Evolutionary conservation across 2,888 invertebrate genomes (phyloP), one percentile per base, ranked within the genome.

Genomic region (Amaurobius ferox): DNA sequence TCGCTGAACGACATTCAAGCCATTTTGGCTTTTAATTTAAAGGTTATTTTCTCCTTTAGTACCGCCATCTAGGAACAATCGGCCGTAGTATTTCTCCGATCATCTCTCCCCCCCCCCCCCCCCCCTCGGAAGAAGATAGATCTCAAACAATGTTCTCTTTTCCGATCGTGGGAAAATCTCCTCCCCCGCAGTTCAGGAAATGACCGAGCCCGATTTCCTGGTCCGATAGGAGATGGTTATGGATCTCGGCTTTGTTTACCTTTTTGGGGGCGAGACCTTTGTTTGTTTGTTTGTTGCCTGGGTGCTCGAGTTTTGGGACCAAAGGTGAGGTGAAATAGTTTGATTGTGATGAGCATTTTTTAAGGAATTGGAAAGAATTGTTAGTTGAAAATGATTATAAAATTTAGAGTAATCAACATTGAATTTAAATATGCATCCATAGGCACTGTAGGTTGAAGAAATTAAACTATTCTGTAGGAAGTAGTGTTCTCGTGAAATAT

Each of bases 81-180:
- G 23, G 23, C 19, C 6, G n/a, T 44, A 23, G 16, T 1, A 1
- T 55, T 55, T 55, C 23, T 55, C 55, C 23, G 55, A 55, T 55
- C 55, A 23, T 55, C 55, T 55, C 23, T 23, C 5, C 55, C n/a
- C n/a, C n/a, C n/a, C n/a, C n/a, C n/a, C n/a, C n/a, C n/a, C n/a
- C n/a, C n/a, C n/a, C n/a, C n/a, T n/a, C n/a, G n/a, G n/a, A n/a
- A 16, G 23, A 55, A 19, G 55, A 16, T 7, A 44, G n/a, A 13
- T 55, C 23, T 13, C 23, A 23, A 55, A 55, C 55, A 55, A 55
- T 55, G 23, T 44, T 23, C 55, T 23, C 35, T 35, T 9, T 9
- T 55, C 23, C 55, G 55, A 55, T 55, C 55, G 55, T 55, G 55
- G 55, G 55, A 55, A 55, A 55, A 55, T 55, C 55, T 55, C 55